Evolutionary conservation across 2,888 invertebrate species (phyloP).

Genomic region (Eulithis testata): DNA sequence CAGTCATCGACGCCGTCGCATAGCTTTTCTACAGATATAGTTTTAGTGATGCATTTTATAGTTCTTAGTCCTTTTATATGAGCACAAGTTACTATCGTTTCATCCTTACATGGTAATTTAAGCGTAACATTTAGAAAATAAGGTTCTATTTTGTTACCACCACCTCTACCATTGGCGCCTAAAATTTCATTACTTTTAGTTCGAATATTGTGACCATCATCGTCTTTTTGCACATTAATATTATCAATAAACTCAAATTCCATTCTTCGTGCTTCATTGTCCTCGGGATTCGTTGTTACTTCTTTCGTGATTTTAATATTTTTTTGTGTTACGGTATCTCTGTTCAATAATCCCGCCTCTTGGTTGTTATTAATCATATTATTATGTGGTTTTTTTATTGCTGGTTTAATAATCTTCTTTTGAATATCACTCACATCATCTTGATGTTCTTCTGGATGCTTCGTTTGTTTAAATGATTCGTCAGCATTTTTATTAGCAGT

Average conservation of each 20-base stretch:
- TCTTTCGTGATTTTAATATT: slow-evolving; percentile 1
- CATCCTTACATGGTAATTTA: slow-evolving; percentile 41
- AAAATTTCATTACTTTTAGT: not conserved
- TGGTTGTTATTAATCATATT: not conserved
- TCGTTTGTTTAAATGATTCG: slow-evolving; percentile 43
- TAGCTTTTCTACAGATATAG: slow-evolving; percentile 54
- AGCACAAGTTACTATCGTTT: slow-evolving; percentile 51
- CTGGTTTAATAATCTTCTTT: slow-evolving; percentile 26
- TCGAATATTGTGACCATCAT: not conserved
- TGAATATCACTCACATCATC: slow-evolving; percentile 43
- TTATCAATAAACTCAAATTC: slow-evolving; percentile 31
- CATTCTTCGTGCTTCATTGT: slow-evolving; percentile 33
- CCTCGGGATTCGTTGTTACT: slow-evolving; percentile 17
- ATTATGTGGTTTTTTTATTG: slow-evolving; percentile 12
- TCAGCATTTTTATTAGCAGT: slow-evolving; percentile 54
- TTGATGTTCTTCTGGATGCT: slow-evolving; percentile 46
- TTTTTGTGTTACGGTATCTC: not conserved
- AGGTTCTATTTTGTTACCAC: slow-evolving; percentile 13
- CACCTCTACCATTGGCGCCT: not conserved
- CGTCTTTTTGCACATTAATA: slow-evolving; percentile 24
- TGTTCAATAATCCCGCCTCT: not conserved
- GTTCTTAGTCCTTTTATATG: slow-evolving; percentile 55
- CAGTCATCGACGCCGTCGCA: slow-evolving; percentile 67
- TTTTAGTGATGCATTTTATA: slow-evolving; percentile 53
- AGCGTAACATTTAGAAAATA: slow-evolving; percentile 11